Conservation (phyloP, 92 coral and sea anemone genomes). For the Meandrina meandrites region DNA sequence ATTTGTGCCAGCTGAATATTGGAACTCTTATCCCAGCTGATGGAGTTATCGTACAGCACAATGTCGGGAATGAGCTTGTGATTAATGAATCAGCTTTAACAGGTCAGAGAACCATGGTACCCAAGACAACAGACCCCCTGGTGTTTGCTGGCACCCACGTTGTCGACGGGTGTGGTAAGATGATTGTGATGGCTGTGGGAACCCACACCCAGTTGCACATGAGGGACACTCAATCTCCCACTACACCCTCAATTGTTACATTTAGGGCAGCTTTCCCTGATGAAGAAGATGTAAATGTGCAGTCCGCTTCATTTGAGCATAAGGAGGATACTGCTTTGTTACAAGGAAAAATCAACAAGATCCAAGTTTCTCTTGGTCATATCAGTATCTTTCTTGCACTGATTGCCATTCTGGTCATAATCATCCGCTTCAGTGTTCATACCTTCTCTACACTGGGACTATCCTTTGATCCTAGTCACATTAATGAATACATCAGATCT, state of each 20-base stretch:
- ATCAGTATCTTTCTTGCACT: constrained; percentile 75
- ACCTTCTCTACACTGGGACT: constrained; percentile 59
- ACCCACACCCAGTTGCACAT: constrained; percentile 49
- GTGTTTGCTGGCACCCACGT: constrained; percentile 90
- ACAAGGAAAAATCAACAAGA: constrained; percentile 86
- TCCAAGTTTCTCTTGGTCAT: constrained; percentile 81
- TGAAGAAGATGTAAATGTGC: background rate
- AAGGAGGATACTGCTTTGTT: constrained; percentile 63
- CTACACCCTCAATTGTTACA: constrained; percentile 35
- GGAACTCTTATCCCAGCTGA: constrained; percentile 95
- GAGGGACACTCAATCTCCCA: constrained; percentile 33
- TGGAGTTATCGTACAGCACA: constrained; percentile 89
- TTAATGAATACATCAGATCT: constrained; percentile 88
- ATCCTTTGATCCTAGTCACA: constrained; percentile 69
- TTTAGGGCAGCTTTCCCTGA: constrained; percentile 25
- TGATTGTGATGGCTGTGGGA: constrained; percentile 89
- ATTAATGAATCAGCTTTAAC: constrained; percentile 80
- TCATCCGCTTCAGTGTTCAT: constrained; percentile 80
- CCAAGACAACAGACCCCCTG: constrained; percentile 60
- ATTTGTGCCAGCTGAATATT: constrained; percentile 78
- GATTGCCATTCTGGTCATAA: constrained; percentile 77
- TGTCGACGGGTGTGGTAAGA: constrained; percentile 88
- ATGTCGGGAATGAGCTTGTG: constrained; percentile 72
- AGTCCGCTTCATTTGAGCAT: constrained; percentile 32
- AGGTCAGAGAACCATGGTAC: constrained; percentile 55